Conservation (phyloP, 2,888 invertebrate species). For the Psylliodes chrysocephalus region DNA sequence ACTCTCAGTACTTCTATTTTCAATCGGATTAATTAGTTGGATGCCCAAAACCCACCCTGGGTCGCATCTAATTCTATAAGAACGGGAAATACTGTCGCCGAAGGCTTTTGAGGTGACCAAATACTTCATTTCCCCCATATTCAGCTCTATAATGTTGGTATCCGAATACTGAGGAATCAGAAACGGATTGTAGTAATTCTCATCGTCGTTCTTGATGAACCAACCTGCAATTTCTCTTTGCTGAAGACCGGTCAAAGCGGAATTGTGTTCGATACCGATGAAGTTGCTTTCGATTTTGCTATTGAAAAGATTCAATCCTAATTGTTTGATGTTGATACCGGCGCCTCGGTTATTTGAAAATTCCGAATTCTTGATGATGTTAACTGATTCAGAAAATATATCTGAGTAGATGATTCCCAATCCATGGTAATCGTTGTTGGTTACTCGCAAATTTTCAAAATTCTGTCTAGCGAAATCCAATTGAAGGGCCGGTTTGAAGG, state of each 20-base stretch:
- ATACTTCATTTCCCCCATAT: constrained; percentile 78
- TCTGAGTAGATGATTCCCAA: constrained; percentile 95
- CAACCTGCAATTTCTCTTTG: constrained; percentile 94
- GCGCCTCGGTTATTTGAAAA: constrained; percentile 87
- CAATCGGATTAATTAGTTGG: constrained; percentile 90
- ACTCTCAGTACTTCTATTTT: constrained; percentile 86
- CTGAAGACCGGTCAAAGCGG: constrained; percentile 82
- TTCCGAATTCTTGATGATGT: constrained; percentile 84
- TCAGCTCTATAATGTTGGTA: constrained; percentile 54
- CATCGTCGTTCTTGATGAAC: constrained; percentile 80
- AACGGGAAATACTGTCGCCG: constrained; percentile 68
- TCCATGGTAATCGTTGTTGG: constrained; percentile 91
- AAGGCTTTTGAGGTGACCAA: constrained; percentile 77
- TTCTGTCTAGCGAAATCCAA: constrained; percentile 87
- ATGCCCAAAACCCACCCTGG: constrained; percentile 89
- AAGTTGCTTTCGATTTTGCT: constrained; percentile 86
- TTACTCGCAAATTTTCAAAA: constrained; percentile 81
- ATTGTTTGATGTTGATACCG: constrained; percentile 89
- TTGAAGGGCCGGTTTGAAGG: constrained; percentile 89
- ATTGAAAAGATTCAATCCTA: constrained; percentile 83
- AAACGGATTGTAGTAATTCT: constrained; percentile 79
- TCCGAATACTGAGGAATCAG: constrained; percentile 73
- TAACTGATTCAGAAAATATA: constrained; percentile 86
- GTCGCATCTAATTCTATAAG: constrained; percentile 75
- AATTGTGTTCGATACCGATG: constrained; percentile 93